phyloP scores from a whole-genome alignment of 2,113 vertebrate genomes.

The Merops nubicus region DNA sequence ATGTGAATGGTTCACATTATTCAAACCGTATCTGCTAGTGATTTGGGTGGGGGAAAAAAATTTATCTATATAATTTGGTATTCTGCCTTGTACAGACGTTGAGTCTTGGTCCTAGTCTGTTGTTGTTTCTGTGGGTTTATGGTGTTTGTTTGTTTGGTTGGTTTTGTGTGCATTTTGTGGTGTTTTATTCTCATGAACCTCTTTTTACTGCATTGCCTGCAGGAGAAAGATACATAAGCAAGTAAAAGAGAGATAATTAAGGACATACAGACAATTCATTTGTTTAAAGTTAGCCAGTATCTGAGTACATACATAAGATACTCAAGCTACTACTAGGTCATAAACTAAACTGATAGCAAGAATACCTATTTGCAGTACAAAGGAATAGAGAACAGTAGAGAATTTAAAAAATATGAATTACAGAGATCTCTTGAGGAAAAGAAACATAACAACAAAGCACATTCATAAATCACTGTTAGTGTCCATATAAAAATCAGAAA shows the following conservation, averaged over 20 bases:
- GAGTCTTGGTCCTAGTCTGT: background rate
- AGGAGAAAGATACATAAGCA: background rate
- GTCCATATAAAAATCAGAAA: background rate
- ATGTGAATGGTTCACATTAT: background rate
- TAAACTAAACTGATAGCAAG: background rate
- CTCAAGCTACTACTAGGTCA: background rate
- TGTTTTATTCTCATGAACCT: background rate
- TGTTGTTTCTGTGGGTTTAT: background rate
- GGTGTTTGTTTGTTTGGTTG: too few species aligned
- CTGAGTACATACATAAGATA: background rate
- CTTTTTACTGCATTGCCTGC: background rate
- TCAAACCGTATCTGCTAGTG: background rate
- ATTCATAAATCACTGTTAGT: background rate
- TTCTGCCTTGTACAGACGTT: background rate
- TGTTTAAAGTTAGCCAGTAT: background rate
- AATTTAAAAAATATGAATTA: conserved; percentile 2
- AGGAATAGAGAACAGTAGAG: background rate
- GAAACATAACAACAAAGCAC: background rate
- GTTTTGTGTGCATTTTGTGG: background rate
- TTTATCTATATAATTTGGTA: background rate
- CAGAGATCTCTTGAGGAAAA: background rate
- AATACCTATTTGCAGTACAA: background rate
- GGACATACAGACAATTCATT: background rate
- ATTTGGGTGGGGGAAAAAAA: background rate
- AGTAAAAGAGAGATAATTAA: background rate